Percentiles rank a stretch among this genome's conserved stretches.
Conservation (phyloP, 1,140 invertebrate species). For the Pomacea maculata region DNA sequence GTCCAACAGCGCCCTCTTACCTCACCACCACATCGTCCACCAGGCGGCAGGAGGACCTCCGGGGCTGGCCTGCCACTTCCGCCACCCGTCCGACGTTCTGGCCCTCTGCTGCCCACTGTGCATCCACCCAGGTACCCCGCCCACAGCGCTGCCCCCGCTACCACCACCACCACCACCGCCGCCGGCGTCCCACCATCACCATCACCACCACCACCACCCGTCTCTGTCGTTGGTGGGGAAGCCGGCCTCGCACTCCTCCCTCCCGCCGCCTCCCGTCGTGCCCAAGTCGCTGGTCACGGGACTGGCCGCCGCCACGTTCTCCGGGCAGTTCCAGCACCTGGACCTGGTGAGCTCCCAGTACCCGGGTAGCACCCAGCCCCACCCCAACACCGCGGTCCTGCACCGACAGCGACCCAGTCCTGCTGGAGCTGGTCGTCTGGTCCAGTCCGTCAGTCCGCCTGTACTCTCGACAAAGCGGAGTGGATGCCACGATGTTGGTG, state of each 20-base stretch:
- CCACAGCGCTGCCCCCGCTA: not conserved
- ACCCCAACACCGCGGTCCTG: not conserved
- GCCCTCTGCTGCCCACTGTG: constrained; percentile 37
- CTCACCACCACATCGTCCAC: constrained; percentile 6
- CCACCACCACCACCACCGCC: not conserved
- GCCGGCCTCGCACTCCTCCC: constrained; percentile 5
- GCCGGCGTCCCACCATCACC: constrained; percentile 1
- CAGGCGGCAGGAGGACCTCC: not conserved
- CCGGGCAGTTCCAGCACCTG: constrained; percentile 18
- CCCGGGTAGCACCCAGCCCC: not conserved
- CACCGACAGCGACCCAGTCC: too few species aligned
- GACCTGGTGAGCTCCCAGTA: not conserved
- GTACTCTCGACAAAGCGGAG: too few species aligned
- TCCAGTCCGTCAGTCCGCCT: too few species aligned
- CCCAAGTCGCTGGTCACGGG: constrained; percentile 9
- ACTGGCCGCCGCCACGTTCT: not conserved
- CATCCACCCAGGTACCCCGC: constrained; percentile 22
- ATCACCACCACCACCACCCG: constrained; percentile 14
- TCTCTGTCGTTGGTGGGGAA: not conserved
- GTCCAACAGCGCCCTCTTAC: constrained; percentile 16
- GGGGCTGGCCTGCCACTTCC: constrained; percentile 25
- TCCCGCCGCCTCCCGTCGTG: not conserved
- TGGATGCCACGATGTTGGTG: too few species aligned
- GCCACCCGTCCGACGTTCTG: constrained; percentile 30
- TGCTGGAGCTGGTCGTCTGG: too few species aligned